These are phyloP conservation scores for Callipepla squamata DNA, from an alignment of 2,113 vertebrate genomes.

Conservation along the genomic window DNA sequence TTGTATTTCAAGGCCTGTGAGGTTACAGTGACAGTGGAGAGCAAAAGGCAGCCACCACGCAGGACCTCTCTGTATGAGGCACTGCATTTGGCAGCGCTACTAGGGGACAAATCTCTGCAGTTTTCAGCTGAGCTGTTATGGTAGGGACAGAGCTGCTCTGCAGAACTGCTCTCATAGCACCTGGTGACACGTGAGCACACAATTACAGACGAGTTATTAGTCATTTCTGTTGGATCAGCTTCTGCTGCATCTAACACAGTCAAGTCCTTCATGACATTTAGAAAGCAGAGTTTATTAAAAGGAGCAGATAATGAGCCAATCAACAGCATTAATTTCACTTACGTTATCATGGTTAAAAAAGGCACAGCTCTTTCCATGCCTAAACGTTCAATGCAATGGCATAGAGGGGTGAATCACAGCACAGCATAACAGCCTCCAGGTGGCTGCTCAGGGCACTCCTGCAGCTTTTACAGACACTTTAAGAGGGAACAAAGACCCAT, in stretches of 20 bases:
- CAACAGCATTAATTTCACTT: background rate
- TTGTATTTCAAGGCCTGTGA: conserved; percentile 26
- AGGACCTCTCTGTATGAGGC: conserved; percentile 42
- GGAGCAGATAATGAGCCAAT: background rate
- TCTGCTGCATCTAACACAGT: background rate
- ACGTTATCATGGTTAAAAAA: background rate
- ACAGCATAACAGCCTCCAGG: background rate
- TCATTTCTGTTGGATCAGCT: background rate
- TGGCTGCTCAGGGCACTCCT: background rate
- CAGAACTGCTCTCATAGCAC: conserved; percentile 42
- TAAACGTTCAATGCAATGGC: accelerated
- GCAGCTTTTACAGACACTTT: background rate
- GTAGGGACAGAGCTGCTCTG: conserved; percentile 35
- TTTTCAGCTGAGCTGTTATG: conserved; percentile 43
- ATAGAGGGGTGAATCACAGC: background rate
- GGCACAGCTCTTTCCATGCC: background rate
- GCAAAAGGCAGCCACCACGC: conserved; percentile 59
- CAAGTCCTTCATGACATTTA: background rate
- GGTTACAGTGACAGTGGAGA: conserved; percentile 63
- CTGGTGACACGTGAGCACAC: background rate
- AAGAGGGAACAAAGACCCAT: background rate
- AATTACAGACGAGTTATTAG: background rate
- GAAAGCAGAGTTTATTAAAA: background rate
- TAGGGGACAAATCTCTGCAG: conserved; percentile 56
- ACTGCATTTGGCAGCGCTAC: conserved; percentile 10